Percentiles rank a stretch among this genome's conserved stretches.
Evolutionary conservation across 2,797 vertebrate genomes (phyloP).

Genomic region (Ctenopoma multispine): DNA sequence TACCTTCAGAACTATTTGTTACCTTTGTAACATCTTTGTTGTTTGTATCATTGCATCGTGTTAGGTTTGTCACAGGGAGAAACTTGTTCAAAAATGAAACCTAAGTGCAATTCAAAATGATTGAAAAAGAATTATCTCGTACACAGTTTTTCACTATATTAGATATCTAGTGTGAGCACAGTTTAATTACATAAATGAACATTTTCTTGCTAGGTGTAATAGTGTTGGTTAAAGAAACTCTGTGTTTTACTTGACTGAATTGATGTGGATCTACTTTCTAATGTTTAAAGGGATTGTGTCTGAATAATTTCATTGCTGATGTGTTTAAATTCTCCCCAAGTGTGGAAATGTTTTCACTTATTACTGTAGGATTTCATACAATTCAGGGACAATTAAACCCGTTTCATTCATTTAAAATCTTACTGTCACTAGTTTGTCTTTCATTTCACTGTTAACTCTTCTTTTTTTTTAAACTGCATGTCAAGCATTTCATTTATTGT

Average conservation of each 20-base stretch:
- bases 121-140: constrained; percentile 39
- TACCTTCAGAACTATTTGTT: too few species aligned
- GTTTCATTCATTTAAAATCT: constrained; percentile 23
- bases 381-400: constrained; percentile 47
- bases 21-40: too few species aligned
- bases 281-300: constrained; percentile 58
- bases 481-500: constrained; percentile 27
- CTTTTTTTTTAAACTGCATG: constrained; percentile 1
- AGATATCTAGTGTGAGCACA: constrained; percentile 15
- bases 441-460: constrained; percentile 12
- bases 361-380: constrained; percentile 32
- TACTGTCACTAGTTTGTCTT: constrained; percentile 28
- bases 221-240: constrained; percentile 29
- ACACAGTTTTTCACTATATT: constrained; percentile 7
- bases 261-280: constrained; percentile 30
- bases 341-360: constrained; percentile 13
- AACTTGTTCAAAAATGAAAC: constrained; percentile 30
- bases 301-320: constrained; percentile 56
- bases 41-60: neutral
- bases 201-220: neutral
- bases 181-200: neutral
- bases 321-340: constrained; percentile 8
- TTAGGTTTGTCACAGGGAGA: constrained; percentile 25
- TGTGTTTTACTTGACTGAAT: constrained; percentile 55
- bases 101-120: constrained; percentile 72